These are phyloP conservation scores for Sinelater perroti DNA, from an alignment of 2,888 invertebrate species.

Conservation along the genomic window DNA sequence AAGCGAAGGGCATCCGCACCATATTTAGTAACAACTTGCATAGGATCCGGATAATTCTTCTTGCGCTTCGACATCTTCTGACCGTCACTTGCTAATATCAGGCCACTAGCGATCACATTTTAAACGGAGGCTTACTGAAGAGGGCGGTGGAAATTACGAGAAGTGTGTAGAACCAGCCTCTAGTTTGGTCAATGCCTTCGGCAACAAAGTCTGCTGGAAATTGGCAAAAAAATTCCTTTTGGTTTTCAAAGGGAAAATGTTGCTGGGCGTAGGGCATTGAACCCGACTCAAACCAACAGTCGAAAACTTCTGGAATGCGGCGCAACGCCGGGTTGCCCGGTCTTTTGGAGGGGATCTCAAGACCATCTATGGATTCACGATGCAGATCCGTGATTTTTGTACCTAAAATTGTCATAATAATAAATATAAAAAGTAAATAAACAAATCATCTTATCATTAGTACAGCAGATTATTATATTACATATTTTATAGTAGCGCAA, in stretches of 20 bases:
- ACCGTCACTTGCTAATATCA: constrained; percentile 94
- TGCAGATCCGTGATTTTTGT: constrained; percentile 88
- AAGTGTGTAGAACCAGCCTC: constrained; percentile 99
- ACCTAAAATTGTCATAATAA: constrained; percentile 60
- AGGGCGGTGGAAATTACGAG: constrained; percentile 94
- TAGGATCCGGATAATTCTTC: constrained; percentile 98
- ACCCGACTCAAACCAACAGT: constrained; percentile 99
- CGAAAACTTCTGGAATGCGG: constrained; percentile 94
- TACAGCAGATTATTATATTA: background rate
- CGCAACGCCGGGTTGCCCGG: constrained; percentile 84
- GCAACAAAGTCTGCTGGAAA: constrained; percentile 99
- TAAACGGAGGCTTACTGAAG: constrained; percentile 96
- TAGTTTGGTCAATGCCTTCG: constrained; percentile 96
- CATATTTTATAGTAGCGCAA: background rate
- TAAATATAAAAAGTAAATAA: too few species aligned
- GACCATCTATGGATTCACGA: constrained; percentile 90
- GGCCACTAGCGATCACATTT: constrained; percentile 97
- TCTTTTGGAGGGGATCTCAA: constrained; percentile 89
- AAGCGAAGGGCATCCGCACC: constrained; percentile 97
- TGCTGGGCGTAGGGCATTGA: constrained; percentile 98
- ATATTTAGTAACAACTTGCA: constrained; percentile 89
- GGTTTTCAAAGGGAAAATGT: constrained; percentile 95
- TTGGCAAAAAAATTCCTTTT: constrained; percentile 83
- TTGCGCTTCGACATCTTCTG: constrained; percentile 99
- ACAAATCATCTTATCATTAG: background rate